Conservation (phyloP, 2,797 vertebrate genomes). For the Peromyscus attwateri region DNA sequence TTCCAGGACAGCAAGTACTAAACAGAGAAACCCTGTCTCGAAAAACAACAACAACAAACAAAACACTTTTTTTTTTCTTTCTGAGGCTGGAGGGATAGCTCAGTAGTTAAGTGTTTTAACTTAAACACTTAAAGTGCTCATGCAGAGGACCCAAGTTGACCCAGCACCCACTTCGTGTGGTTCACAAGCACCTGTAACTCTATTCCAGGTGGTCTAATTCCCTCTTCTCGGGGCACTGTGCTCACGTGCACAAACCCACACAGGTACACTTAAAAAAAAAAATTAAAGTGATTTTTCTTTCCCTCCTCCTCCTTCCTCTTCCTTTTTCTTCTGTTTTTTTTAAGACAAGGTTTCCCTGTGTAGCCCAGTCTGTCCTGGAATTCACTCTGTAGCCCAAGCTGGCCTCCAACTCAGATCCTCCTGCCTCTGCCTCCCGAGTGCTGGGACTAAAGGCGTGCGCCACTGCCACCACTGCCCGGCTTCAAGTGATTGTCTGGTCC, state of each 20-base stretch:
- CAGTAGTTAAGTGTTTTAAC: background rate
- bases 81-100: background rate
- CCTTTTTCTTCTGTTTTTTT: background rate
- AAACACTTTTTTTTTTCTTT: too few relatives aligned
- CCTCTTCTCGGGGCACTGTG: background rate
- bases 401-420: too few relatives aligned
- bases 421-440: background rate
- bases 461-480: accelerated
- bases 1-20: too few relatives aligned
- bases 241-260: background rate
- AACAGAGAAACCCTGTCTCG: too few relatives aligned
- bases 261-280: background rate
- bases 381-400: too few relatives aligned
- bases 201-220: background rate
- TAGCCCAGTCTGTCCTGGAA: background rate
- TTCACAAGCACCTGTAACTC: background rate
- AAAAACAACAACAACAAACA: too few relatives aligned
- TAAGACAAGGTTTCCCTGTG: background rate
- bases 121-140: too few relatives aligned
- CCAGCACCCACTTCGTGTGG: background rate
- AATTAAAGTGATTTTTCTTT: background rate
- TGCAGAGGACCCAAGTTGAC: background rate
- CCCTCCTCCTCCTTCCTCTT: too few relatives aligned
- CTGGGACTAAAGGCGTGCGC: background rate
- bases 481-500: background rate